A percentile compares a stretch with the other conserved stretches of the same genome.
phyloP scores from a whole-genome alignment of 2,888 invertebrate genomes.

The Meta bourneti region DNA sequence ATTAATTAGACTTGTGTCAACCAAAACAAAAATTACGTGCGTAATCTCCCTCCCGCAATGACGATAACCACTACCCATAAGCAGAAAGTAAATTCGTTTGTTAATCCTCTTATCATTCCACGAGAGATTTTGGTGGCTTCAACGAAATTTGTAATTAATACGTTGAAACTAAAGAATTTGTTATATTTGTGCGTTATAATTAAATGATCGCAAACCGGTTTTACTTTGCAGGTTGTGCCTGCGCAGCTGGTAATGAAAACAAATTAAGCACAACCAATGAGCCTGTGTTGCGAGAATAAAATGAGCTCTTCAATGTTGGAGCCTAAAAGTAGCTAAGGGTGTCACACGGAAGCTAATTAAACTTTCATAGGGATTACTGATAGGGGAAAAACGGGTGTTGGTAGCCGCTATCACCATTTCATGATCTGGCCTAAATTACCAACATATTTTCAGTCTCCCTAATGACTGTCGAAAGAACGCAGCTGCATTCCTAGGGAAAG shows the following conservation, averaged over 20 bases:
- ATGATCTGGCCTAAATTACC: slow-evolving; percentile 49
- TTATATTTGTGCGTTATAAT: slow-evolving; percentile 12
- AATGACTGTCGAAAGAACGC: slow-evolving; percentile 28
- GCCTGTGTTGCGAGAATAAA: background rate
- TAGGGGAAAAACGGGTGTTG: slow-evolving; percentile 41
- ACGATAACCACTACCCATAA: background rate
- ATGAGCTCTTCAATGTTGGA: background rate
- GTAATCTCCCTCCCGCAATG: background rate
- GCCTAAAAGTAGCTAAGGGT: background rate
- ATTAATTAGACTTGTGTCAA: background rate
- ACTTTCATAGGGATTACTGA: slow-evolving; percentile 51
- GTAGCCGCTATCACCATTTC: slow-evolving; percentile 47
- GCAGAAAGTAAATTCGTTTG: background rate
- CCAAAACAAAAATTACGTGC: background rate
- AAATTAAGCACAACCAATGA: slow-evolving; percentile 20
- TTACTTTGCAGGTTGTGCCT: slow-evolving; percentile 3
- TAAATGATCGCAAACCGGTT: background rate
- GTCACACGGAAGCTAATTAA: slow-evolving; percentile 41
- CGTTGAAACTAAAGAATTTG: background rate
- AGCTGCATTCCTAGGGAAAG: slow-evolving; percentile 2
- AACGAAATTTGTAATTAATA: slow-evolving; percentile 3
- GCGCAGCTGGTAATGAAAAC: slow-evolving; percentile 34
- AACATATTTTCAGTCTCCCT: slow-evolving; percentile 36
- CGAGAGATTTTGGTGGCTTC: background rate
- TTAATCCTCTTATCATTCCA: background rate